phyloP scores from a whole-genome alignment of 2,797 vertebrate genomes.

The Lycodopsis pacificus region DNA sequence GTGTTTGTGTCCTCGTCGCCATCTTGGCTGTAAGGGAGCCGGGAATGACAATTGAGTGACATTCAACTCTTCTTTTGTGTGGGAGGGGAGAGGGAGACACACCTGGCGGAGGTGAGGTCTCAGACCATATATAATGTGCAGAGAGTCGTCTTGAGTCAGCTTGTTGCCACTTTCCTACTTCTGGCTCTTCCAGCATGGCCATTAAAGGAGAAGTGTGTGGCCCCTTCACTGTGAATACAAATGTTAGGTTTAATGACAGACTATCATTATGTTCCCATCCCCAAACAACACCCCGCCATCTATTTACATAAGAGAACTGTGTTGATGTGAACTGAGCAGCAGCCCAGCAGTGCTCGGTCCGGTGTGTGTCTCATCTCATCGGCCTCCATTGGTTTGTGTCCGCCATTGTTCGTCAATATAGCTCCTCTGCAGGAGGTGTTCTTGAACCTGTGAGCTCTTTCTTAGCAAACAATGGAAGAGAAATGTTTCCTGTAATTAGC shows the following conservation, averaged over 20 bases:
- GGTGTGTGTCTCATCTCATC: conserved; percentile 26
- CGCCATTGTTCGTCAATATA: conserved; percentile 61
- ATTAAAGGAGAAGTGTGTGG: conserved; percentile 51
- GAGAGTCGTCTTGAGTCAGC: neutral
- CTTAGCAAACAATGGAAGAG: conserved; percentile 56
- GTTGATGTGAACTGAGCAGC: conserved; percentile 53
- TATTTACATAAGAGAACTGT: conserved; percentile 63
- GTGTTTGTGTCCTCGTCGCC: neutral
- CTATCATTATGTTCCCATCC: conserved; percentile 60
- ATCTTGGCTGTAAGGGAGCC: neutral
- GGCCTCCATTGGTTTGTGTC: conserved; percentile 36
- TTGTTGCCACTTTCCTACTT: conserved; percentile 21
- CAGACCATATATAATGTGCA: neutral
- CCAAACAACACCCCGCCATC: conserved; percentile 36
- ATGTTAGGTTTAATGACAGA: conserved; percentile 66
- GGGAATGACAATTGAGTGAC: neutral
- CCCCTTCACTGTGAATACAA: conserved; percentile 66
- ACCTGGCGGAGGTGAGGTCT: neutral
- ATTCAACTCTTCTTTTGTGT: neutral
- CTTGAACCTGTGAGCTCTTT: conserved; percentile 50
- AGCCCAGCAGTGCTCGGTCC: conserved; percentile 32
- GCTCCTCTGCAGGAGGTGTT: conserved; percentile 54
- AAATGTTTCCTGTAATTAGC: conserved; percentile 76
- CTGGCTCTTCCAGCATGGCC: conserved; percentile 31
- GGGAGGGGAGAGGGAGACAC: neutral